Evolutionary conservation across 2,888 invertebrate species (phyloP).

Genomic region (Neoascia interrupta): DNA sequence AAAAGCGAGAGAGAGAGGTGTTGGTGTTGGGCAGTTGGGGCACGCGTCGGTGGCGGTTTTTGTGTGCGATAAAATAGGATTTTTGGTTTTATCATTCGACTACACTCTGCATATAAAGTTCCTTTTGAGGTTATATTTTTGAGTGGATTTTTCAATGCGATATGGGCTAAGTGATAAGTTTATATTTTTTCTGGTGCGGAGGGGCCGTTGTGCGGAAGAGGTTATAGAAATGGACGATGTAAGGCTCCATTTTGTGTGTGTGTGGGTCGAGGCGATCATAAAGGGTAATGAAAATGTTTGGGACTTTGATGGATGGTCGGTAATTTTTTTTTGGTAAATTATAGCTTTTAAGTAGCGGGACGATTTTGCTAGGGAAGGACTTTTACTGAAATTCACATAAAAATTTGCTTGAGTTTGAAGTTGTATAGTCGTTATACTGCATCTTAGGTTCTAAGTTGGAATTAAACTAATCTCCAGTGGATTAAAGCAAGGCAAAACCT

Average conservation of each 20-base stretch:
- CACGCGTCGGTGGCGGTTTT: conserved; percentile 30
- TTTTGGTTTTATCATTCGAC: conserved; percentile 65
- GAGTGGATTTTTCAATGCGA: conserved; percentile 59
- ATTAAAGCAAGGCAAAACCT: no score
- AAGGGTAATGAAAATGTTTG: conserved; percentile 21
- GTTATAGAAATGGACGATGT: conserved; percentile 8
- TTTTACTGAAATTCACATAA: no score
- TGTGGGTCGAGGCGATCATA: no score
- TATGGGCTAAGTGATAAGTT: conserved; percentile 60
- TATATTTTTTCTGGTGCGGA: neutral
- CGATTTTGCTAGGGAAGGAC: no score
- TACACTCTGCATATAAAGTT: conserved; percentile 67
- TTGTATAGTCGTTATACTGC: no score
- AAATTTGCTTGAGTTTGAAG: no score
- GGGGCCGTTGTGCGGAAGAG: neutral
- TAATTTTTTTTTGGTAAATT: neutral
- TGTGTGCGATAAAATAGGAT: conserved; percentile 66
- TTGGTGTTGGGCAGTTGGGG: conserved; percentile 4
- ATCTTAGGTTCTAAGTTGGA: no score
- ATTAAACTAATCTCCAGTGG: no score
- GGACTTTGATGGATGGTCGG: conserved; percentile 35
- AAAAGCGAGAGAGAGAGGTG: neutral
- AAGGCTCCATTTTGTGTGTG: neutral
- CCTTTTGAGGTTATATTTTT: conserved; percentile 59
- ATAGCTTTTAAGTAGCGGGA: no score